phyloP scores from a whole-genome alignment of 1,140 invertebrate genomes.

The Diorhabda elongata region DNA sequence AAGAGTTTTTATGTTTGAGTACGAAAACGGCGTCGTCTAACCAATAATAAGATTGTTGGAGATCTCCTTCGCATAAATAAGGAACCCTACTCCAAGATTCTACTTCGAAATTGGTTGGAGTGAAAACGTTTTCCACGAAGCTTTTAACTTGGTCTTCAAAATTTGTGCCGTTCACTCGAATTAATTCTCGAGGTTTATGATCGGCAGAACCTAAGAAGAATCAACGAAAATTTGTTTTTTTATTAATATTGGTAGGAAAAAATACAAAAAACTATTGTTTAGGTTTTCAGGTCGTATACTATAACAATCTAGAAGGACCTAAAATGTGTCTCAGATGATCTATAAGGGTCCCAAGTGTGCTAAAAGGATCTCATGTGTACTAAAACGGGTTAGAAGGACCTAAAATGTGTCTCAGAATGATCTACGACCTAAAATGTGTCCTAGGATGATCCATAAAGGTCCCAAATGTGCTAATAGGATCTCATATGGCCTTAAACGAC shows the following conservation, averaged over 20 bases:
- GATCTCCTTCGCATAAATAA: slow-evolving; percentile 91
- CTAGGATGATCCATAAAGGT: no score
- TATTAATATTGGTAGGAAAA: background rate
- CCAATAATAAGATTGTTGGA: slow-evolving; percentile 88
- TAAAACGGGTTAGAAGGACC: no score
- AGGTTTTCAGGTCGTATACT: background rate
- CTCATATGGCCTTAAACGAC: no score
- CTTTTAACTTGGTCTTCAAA: slow-evolving; percentile 78
- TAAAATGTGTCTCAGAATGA: no score
- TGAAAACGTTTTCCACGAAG: slow-evolving; percentile 66
- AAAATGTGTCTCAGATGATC: background rate
- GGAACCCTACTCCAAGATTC: slow-evolving; percentile 78
- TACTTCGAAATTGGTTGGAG: slow-evolving; percentile 68
- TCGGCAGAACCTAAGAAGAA: slow-evolving; percentile 53
- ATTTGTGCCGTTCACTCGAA: slow-evolving; percentile 63
- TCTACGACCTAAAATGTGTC: background rate
- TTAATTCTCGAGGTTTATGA: slow-evolving; percentile 67
- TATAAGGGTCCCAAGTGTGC: no score
- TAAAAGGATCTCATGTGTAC: no score
- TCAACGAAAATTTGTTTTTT: background rate
- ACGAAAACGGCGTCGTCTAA: slow-evolving; percentile 83
- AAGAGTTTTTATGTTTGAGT: slow-evolving; percentile 46
- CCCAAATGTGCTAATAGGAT: no score
- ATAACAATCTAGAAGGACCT: background rate
- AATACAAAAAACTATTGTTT: background rate